These are phyloP conservation scores for Cancer borealis DNA, from an alignment of 2,888 invertebrate species.

Conservation along the genomic window DNA sequence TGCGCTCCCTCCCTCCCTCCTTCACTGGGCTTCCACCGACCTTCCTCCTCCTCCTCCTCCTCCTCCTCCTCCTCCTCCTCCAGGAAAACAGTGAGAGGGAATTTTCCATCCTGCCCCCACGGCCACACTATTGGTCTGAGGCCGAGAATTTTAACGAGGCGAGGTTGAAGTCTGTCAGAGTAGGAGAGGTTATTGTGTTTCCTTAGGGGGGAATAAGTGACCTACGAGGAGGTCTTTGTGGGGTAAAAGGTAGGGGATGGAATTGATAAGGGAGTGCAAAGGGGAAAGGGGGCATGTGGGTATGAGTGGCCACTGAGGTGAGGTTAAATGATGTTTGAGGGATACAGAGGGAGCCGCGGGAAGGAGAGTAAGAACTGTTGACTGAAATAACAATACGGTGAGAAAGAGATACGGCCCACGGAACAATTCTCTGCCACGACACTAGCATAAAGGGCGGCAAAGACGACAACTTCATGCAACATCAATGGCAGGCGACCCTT, in stretches of 20 bases:
- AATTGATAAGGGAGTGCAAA: background rate
- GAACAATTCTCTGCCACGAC: background rate
- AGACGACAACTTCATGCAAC: background rate
- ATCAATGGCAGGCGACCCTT: background rate
- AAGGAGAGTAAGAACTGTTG: background rate
- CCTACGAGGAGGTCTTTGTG: background rate
- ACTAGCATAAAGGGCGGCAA: background rate
- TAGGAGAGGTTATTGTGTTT: constrained; percentile 17
- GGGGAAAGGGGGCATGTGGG: background rate
- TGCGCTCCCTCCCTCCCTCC: background rate
- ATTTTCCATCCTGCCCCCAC: constrained; percentile 12
- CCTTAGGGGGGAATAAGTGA: background rate
- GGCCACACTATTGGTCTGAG: constrained; percentile 37
- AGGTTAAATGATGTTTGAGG: background rate
- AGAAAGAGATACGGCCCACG: background rate
- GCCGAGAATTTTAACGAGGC: constrained; percentile 29
- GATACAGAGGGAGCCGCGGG: background rate
- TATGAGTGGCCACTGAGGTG: background rate
- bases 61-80: background rate
- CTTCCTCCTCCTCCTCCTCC: background rate
- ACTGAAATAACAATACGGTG: background rate
- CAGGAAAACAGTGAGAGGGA: background rate
- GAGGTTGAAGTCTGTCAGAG: constrained; percentile 27
- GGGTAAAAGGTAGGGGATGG: background rate
- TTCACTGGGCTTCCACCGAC: background rate